These are phyloP conservation scores for Cyprinodon brontotheroides DNA, from an alignment of 2,113 vertebrate genomes.

Conservation along the genomic window DNA sequence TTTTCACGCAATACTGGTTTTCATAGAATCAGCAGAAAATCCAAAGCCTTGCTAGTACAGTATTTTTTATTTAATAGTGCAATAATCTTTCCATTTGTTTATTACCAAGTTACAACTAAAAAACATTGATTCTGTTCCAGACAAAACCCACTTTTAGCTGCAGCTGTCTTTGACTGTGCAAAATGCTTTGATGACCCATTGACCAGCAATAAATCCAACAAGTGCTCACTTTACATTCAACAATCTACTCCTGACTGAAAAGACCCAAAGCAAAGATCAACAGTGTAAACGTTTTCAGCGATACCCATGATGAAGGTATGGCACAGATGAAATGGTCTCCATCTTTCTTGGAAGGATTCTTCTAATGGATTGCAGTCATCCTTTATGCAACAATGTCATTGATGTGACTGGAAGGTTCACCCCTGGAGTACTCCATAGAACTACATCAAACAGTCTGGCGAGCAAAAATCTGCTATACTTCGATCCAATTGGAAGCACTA, in stretches of 20 bases:
- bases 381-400: neutral
- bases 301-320: neutral
- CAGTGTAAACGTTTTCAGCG: conserved; percentile 36
- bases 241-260: neutral
- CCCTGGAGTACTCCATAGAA: conserved; percentile 31
- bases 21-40: neutral
- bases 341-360: conserved; percentile 3
- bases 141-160: neutral
- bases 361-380: neutral
- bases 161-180: neutral
- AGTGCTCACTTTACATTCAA: conserved; percentile 4
- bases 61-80: neutral
- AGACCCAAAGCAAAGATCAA: conserved; percentile 25
- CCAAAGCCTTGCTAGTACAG: neutral
- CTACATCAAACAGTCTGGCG: conserved; percentile 3
- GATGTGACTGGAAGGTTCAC: conserved; percentile 15
- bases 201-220: conserved; percentile 63
- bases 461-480: neutral
- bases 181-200: conserved; percentile 44
- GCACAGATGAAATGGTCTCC: conserved; percentile 18
- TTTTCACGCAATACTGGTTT: neutral
- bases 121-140: neutral
- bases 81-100: neutral
- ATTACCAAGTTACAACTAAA: neutral
- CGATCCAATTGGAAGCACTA: neutral